A percentile compares a stretch with the other conserved stretches of the same genome.
Conservation (phyloP, 2,888 invertebrate species). For the Zele albiditarsus region DNA sequence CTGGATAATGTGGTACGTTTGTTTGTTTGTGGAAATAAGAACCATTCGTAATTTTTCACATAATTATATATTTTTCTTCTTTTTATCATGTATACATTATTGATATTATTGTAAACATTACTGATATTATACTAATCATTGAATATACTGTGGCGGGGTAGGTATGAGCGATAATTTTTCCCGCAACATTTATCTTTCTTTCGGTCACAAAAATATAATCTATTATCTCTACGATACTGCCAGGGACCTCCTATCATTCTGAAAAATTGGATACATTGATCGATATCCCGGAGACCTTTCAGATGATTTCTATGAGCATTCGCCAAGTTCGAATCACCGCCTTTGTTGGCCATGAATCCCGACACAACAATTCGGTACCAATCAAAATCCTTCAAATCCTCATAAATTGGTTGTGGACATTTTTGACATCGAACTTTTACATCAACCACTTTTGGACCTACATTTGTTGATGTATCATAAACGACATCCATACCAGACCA, state of each 20-base stretch:
- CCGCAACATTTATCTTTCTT: too few relatives aligned
- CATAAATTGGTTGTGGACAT: slow-evolving; percentile 79
- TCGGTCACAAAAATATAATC: slow-evolving; percentile 66
- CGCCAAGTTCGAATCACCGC: slow-evolving; percentile 77
- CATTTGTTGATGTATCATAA: slow-evolving; percentile 52
- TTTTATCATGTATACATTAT: too few relatives aligned
- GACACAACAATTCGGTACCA: slow-evolving; percentile 79
- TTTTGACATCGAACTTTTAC: slow-evolving; percentile 74
- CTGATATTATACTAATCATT: too few relatives aligned
- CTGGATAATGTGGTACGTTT: too few relatives aligned
- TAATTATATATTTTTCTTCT: too few relatives aligned
- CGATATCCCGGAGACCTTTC: slow-evolving; percentile 75
- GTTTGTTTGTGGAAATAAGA: too few relatives aligned
- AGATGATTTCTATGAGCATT: slow-evolving; percentile 74
- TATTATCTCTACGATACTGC: slow-evolving; percentile 75
- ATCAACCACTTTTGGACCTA: slow-evolving; percentile 49
- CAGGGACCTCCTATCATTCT: slow-evolving; percentile 74
- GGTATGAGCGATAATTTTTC: too few relatives aligned
- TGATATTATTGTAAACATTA: too few relatives aligned
- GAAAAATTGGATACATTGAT: slow-evolving; percentile 75
- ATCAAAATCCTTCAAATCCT: slow-evolving; percentile 75
- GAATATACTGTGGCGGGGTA: too few relatives aligned
- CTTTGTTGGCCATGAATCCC: slow-evolving; percentile 75
- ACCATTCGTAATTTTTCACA: too few relatives aligned
- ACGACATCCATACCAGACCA: slow-evolving; percentile 64